These are phyloP conservation scores for Drosophila robusta DNA, from an alignment of 2,888 invertebrate genomes.

Conservation along the genomic window DNA sequence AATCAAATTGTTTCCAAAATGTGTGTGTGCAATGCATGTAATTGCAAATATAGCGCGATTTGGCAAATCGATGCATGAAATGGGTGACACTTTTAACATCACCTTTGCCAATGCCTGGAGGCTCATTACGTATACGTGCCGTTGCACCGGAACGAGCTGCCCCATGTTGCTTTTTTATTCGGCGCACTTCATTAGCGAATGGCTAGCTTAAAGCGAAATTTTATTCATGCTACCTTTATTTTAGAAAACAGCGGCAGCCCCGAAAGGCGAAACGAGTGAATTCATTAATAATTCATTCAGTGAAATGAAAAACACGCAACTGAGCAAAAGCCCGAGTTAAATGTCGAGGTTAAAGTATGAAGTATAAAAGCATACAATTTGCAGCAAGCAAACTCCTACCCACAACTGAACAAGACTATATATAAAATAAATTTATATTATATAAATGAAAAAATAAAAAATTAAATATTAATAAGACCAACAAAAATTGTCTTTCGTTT, in stretches of 20 bases:
- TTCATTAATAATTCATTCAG: conserved; percentile 44
- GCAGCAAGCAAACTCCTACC: conserved; percentile 1
- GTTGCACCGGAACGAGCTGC: neutral
- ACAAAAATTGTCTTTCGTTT: too few species aligned
- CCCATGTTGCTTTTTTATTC: conserved; percentile 10
- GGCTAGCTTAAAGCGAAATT: conserved; percentile 10
- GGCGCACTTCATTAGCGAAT: conserved; percentile 46
- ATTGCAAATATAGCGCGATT: conserved; percentile 15
- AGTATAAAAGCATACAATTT: conserved; percentile 4
- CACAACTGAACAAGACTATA: conserved; percentile 2
- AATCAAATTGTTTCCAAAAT: conserved; percentile 17
- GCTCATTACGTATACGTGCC: conserved; percentile 31
- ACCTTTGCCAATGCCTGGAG: conserved; percentile 3
- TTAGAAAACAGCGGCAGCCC: neutral
- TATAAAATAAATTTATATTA: too few species aligned
- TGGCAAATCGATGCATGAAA: conserved; percentile 29
- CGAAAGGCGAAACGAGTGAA: conserved; percentile 10
- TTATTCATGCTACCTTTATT: conserved; percentile 5
- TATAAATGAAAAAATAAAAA: too few species aligned
- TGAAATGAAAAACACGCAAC: conserved; percentile 21
- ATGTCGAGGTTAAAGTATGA: conserved; percentile 18
- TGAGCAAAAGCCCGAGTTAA: conserved; percentile 2
- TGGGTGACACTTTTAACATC: conserved; percentile 4
- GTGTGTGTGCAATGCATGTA: conserved; percentile 8
- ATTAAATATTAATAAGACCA: too few species aligned